Evolutionary conservation across 2,797 vertebrate genomes (phyloP), one percentile per base, ranked within the genome.

Genomic region (Gallinago nigripennis): DNA sequence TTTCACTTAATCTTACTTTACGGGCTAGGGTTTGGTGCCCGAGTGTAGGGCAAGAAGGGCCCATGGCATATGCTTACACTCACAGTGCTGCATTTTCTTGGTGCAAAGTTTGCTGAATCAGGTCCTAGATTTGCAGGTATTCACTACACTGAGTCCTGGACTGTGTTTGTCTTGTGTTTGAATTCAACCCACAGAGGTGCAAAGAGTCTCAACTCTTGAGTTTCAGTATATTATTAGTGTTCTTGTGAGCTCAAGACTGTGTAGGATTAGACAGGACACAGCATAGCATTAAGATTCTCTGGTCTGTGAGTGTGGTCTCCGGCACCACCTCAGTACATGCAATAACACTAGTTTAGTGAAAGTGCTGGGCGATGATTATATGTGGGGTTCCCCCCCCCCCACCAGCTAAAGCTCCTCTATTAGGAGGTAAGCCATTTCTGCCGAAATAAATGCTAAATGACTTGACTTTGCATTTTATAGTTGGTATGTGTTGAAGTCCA

Each of bases 391-490:
- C 17, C 27, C n/a, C 76, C 24, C 24, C 35, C 8, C 15, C 60
- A 7, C 6, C 60, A 21, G 41, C 82, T 88, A 91, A 93, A 94
- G 33, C 65, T 84, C 50, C 63, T 96, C 91, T 92, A 89, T 96
- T 94, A 97, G 88, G 81, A 92, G 81, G 63, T 70, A 92, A 94
- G 57, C 63, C 30, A 78, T 95, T 96, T 95, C 73, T 96, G 88
- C 82, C 93, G 94, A 95, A 94, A 93, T 85, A 83, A 79, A 91
- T 66, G 89, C 86, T 94, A 95, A 97, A 95, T 93, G 63, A 77
- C 76, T 97, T 94, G 96, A 96, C 94, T 97, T 96, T 8, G 6
- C 65, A 21, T 93, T 91, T 93, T 78, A 60, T 88, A 68, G 63
- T 37, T 88, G 39, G 75, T 95, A 27, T 69, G 92, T 86, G 90